Conservation (phyloP, 2,113 vertebrate genomes). For the Oreotrochilus melanogaster region DNA sequence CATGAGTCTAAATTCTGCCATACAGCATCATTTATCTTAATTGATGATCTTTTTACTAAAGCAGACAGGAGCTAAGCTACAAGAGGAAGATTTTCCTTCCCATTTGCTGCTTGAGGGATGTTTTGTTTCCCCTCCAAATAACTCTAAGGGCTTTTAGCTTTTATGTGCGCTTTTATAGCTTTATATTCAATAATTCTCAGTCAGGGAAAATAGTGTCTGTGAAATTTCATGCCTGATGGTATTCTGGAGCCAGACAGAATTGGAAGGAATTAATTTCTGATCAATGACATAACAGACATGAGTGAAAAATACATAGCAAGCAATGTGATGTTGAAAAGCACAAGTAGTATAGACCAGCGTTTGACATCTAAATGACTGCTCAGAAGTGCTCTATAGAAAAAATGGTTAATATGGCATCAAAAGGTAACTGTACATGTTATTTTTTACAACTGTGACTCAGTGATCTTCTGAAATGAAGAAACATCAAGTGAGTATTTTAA, state of each 20-base stretch:
- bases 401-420: neutral
- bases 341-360: neutral
- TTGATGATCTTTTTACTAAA: slow-evolving; percentile 5
- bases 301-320: slow-evolving; percentile 14
- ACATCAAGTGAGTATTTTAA: neutral
- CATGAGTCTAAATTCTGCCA: neutral
- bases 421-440: neutral
- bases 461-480: neutral
- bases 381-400: slow-evolving; percentile 13
- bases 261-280: slow-evolving; percentile 18
- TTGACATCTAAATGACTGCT: slow-evolving; percentile 42
- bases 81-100: slow-evolving; percentile 15
- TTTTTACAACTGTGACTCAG: neutral
- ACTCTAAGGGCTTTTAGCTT: slow-evolving; percentile 40
- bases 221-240: slow-evolving; percentile 22
- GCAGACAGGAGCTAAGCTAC: neutral
- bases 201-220: neutral
- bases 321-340: neutral
- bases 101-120: neutral
- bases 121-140: slow-evolving; percentile 37
- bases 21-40: neutral
- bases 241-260: neutral
- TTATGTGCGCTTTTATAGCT: slow-evolving; percentile 26
- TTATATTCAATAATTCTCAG: slow-evolving; percentile 7
- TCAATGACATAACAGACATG: slow-evolving; percentile 9